Conservation (phyloP, 2,797 vertebrate genomes). For the Cottoperca gobio region DNA sequence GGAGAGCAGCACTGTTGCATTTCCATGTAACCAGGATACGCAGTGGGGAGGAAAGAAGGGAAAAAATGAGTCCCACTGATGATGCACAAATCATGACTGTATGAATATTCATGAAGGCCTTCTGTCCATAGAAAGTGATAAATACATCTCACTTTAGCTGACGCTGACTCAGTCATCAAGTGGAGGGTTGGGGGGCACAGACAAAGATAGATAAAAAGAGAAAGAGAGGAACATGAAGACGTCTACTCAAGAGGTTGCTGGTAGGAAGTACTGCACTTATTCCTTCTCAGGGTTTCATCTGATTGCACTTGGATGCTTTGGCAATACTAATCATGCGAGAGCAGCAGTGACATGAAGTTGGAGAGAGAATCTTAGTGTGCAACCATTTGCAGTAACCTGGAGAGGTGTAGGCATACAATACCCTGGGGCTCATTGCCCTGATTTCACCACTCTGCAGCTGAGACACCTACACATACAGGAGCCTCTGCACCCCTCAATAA, state of each 20-base stretch:
- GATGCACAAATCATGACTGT: conserved; percentile 64
- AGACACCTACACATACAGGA: conserved; percentile 62
- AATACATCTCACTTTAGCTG: conserved; percentile 60
- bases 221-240: neutral
- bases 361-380: neutral
- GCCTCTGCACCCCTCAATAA: conserved; percentile 32
- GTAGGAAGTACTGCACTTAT: neutral
- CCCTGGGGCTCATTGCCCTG: conserved; percentile 60
- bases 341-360: neutral
- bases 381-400: conserved; percentile 33
- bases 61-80: conserved; percentile 35
- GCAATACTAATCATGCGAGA: neutral
- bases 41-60: conserved; percentile 20
- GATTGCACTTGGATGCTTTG: conserved; percentile 3
- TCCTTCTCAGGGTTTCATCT: neutral
- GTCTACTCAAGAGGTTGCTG: neutral
- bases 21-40: conserved; percentile 46
- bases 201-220: conserved; percentile 8
- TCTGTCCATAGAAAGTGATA: conserved; percentile 63
- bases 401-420: conserved; percentile 18
- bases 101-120: conserved; percentile 72
- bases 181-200: conserved; percentile 1
- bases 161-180: conserved; percentile 56
- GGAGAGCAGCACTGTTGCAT: conserved; percentile 29
- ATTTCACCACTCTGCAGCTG: conserved; percentile 52